These are phyloP conservation scores for Sminthurinus aureus DNA, from an alignment of 2,888 invertebrate species.

Conservation along the genomic window DNA sequence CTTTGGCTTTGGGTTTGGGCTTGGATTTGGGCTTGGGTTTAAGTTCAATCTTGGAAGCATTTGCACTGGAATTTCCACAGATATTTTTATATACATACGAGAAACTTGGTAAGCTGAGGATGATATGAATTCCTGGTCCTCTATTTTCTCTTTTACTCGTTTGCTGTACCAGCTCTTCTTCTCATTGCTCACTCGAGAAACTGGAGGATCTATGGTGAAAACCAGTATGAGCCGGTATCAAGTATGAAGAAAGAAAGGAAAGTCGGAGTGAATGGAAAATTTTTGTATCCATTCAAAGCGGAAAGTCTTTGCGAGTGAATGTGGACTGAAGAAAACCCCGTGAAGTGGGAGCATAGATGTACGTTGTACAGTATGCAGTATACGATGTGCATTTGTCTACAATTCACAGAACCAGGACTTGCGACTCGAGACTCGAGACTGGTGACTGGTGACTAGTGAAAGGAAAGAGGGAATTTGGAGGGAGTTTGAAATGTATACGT, in stretches of 20 bases:
- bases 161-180: background rate
- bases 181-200: background rate
- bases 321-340: too few species aligned
- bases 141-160: background rate
- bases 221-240: too few species aligned
- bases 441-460: too few species aligned
- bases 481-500: background rate
- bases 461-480: background rate
- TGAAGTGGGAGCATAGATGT: too few species aligned
- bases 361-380: too few species aligned
- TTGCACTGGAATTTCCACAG: background rate
- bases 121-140: background rate
- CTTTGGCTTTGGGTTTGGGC: too few species aligned
- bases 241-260: background rate
- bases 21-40: background rate
- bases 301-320: background rate
- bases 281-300: background rate
- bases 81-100: background rate
- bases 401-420: too few species aligned
- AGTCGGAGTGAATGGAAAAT: background rate
- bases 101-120: background rate
- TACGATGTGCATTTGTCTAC: too few species aligned
- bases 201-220: background rate
- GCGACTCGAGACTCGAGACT: background rate
- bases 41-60: background rate